Evolutionary conservation across 1,140 invertebrate species (phyloP).

Genomic region (Saccostrea glomerata): DNA sequence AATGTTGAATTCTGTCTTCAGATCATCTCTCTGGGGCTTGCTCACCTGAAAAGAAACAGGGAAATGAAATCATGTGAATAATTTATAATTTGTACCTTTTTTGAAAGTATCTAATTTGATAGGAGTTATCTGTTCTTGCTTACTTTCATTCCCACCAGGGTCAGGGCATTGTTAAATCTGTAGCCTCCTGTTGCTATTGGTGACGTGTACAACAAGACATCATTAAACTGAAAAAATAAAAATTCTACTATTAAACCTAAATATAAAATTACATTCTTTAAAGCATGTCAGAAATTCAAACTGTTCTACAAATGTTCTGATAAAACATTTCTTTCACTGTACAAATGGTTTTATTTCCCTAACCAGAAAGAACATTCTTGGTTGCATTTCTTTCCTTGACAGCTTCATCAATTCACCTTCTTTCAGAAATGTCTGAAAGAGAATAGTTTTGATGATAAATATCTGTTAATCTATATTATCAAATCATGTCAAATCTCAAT

Average conservation of each 20-base stretch:
- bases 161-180: slow-evolving; percentile 84
- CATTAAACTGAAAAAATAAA: slow-evolving; percentile 83
- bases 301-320: not conserved
- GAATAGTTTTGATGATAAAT: slow-evolving; percentile 11
- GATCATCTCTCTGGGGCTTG: slow-evolving; percentile 78
- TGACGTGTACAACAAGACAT: slow-evolving; percentile 85
- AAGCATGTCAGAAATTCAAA: not conserved
- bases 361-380: slow-evolving; percentile 87
- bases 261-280: not conserved
- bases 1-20: slow-evolving; percentile 83
- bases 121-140: slow-evolving; percentile 5
- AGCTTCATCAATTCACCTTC: slow-evolving; percentile 86
- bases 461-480: not conserved
- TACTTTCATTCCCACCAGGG: slow-evolving; percentile 85
- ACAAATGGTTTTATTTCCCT: slow-evolving; percentile 59
- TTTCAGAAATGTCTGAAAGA: slow-evolving; percentile 83
- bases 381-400: slow-evolving; percentile 85
- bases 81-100: too few relatives aligned
- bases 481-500: not conserved
- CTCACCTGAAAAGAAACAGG: slow-evolving; percentile 62
- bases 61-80: not conserved
- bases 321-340: not conserved
- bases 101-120: not conserved
- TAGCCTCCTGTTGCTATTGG: slow-evolving; percentile 72
- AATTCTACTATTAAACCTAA: not conserved